Evolutionary conservation across 2,888 invertebrate genomes (phyloP), one percentile per base, ranked within the genome.

Genomic region (Hermodice carunculata): DNA sequence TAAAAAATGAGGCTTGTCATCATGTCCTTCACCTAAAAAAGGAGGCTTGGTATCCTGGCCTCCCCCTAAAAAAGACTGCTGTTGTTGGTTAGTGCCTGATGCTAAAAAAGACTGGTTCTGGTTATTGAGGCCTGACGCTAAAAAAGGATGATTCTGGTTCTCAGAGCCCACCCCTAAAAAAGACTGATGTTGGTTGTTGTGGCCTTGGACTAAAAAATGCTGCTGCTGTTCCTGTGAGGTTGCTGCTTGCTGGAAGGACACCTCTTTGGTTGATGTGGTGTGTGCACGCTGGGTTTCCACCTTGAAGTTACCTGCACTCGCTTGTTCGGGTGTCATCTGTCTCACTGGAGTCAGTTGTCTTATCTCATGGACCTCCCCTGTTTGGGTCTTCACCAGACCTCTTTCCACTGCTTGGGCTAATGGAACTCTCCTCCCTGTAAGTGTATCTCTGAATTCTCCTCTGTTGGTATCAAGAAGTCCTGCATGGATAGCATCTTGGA

Each of bases 351-450:
- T 17, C 46, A 17, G 11, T 8, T 17, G 8, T 3, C 22, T 46
- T n/a, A n/a, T n/a, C n/a, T n/a, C n/a, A n/a, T n/a, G n/a, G n/a
- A n/a, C n/a, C n/a, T n/a, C n/a, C 19, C 22, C 61, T 19, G 28
- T 40, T 24, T 62, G 56, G 17, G 52, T 42, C n/a, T 52, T 46
- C 53, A 95, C 89, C 67, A 95, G 90, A 75, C 92, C 92, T 78
- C 93, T 89, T 72, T 91, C 90, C 52, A 94, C 91, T 1, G 94
- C 93, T 79, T 94, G 93, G 56, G 91, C 89, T 24, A 96, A 89
- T 73, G 91, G 89, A 1, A 95, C 88, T 31, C 76, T 80, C 67
- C 84, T 80, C 34, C 82, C 76, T 19, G 84, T 80, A 43, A 76
- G 70, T 26, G 84, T 81, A 65, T 87, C 86, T 53, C 78, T 79